These are phyloP conservation scores for Drosophila antonietae DNA, from an alignment of 2,888 invertebrate species.

Conservation along the genomic window DNA sequence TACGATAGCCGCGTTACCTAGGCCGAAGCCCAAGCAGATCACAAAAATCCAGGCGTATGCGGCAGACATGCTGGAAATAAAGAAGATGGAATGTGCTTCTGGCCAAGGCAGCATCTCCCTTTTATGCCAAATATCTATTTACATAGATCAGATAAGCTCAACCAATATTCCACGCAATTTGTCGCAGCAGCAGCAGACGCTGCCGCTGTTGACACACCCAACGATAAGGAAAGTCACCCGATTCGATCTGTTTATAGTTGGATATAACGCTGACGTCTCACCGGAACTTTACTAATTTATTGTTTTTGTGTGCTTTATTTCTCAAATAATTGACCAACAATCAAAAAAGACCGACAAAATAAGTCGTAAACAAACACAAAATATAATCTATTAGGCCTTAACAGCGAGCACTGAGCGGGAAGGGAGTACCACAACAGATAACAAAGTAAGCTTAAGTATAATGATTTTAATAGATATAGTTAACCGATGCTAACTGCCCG, in stretches of 20 bases:
- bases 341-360: constrained; percentile 55
- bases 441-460: constrained; percentile 44
- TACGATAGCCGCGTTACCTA: constrained; percentile 1
- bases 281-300: constrained; percentile 45
- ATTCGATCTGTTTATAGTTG: constrained; percentile 64
- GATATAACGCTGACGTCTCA: constrained; percentile 24
- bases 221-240: constrained; percentile 47
- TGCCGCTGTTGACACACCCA: constrained; percentile 47
- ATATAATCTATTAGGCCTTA: constrained; percentile 37
- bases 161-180: constrained; percentile 42
- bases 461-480: constrained; percentile 31
- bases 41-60: constrained; percentile 44
- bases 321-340: constrained; percentile 65
- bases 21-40: constrained; percentile 39
- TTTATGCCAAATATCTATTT: constrained; percentile 36
- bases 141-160: constrained; percentile 49
- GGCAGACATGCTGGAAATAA: constrained; percentile 39
- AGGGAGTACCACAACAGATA: constrained; percentile 43
- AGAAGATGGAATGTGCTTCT: constrained; percentile 13
- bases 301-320: constrained; percentile 67
- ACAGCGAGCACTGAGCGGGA: constrained; percentile 12
- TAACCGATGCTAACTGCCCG: constrained; percentile 25
- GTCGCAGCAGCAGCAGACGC: constrained; percentile 62
- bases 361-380: constrained; percentile 71
- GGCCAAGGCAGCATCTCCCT: constrained; percentile 3